These are phyloP conservation scores for Pseudomyrmex dendroicus DNA, from an alignment of 1,140 invertebrate genomes.

Conservation along the genomic window DNA sequence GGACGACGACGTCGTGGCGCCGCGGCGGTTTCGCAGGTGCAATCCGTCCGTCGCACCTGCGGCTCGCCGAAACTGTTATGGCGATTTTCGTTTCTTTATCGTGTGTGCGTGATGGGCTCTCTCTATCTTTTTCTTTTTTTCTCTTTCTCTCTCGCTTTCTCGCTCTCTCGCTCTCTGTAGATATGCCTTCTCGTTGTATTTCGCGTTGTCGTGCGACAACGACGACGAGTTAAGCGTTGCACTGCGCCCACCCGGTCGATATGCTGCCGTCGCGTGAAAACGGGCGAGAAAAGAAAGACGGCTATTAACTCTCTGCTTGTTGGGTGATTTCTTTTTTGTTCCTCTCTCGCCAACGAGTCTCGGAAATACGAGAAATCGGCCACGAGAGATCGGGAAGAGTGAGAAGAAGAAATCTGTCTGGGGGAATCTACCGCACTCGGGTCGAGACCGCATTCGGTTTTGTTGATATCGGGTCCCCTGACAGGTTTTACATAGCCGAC, in stretches of 20 bases:
- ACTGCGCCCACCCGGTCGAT: conserved; percentile 57
- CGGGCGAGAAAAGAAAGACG: conserved; percentile 47
- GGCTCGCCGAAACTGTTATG: conserved; percentile 68
- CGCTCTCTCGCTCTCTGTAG: too few species aligned
- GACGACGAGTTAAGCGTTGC: conserved; percentile 41
- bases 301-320: conserved; percentile 21
- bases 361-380: background rate
- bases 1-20: background rate
- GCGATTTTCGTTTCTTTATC: conserved; percentile 63
- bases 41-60: conserved; percentile 67
- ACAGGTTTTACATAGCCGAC: background rate
- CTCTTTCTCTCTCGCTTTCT: too few species aligned
- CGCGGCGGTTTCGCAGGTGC: background rate
- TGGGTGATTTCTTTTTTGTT: background rate
- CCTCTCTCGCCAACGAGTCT: background rate
- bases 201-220: background rate
- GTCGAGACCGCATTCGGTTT: background rate
- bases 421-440: background rate
- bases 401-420: background rate
- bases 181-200: background rate
- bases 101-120: conserved; percentile 5
- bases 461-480: conserved; percentile 30
- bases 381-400: background rate
- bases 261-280: conserved; percentile 6
- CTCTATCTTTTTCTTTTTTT: too few species aligned